Percentiles rank a stretch among this genome's conserved stretches.
These are phyloP conservation scores for Pangasius sanitwongsei DNA, from an alignment of 2,797 vertebrate species.

Conservation along the genomic window DNA sequence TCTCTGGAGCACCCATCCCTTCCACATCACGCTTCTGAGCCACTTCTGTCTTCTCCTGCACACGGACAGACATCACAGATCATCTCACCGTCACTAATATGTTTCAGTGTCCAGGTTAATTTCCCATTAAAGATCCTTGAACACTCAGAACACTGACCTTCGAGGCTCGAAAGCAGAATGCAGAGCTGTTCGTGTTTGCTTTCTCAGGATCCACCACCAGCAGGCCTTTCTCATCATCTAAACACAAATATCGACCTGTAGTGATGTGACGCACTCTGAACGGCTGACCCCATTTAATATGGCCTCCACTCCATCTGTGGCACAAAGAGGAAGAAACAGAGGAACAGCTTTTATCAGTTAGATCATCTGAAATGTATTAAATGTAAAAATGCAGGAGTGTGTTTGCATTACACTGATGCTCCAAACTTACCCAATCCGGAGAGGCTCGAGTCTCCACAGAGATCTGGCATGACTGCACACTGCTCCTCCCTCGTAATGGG, in stretches of 20 bases:
- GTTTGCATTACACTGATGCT: not conserved
- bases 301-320: conserved; percentile 88
- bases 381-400: not conserved
- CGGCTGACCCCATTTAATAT: conserved; percentile 92
- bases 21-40: conserved; percentile 89
- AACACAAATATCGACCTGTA: conserved; percentile 85
- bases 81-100: not conserved
- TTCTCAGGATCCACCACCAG: conserved; percentile 85
- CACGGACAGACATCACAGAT: not conserved
- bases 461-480: conserved; percentile 92
- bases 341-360: not conserved
- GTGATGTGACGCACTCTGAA: conserved; percentile 91
- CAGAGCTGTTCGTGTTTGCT: conserved; percentile 85
- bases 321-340: not conserved
- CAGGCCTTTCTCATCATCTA: conserved; percentile 89
- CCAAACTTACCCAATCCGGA: conserved; percentile 83
- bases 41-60: conserved; percentile 89
- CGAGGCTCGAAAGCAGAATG: conserved; percentile 90
- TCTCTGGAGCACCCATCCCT: conserved; percentile 91
- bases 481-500: conserved; percentile 89
- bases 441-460: conserved; percentile 89
- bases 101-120: not conserved
- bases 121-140: not conserved
- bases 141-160: conserved; percentile 75
- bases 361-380: not conserved